Percentiles rank a stretch among this genome's conserved stretches.
These are phyloP conservation scores for Desmophyllum pertusum DNA, from an alignment of 92 coral and sea anemone genomes.

Conservation along the genomic window DNA sequence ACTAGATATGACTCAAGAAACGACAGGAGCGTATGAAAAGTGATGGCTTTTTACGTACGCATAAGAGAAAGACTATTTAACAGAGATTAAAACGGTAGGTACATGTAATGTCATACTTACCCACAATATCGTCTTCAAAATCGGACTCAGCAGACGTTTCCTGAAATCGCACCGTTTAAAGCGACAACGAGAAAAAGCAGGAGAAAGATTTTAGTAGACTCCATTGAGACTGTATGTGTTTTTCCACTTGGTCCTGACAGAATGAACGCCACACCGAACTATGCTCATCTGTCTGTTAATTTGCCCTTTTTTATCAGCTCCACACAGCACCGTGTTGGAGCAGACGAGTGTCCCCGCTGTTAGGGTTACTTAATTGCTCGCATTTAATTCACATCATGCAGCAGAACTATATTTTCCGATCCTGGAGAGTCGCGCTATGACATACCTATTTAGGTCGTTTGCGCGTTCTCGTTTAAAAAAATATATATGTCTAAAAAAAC, in stretches of 20 bases:
- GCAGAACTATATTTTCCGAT: no score
- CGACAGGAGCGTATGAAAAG: background rate
- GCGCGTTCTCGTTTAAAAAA: no score
- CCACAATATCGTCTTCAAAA: background rate
- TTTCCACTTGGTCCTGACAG: background rate
- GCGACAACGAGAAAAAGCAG: background rate
- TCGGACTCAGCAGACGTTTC: background rate
- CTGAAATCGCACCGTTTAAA: background rate
- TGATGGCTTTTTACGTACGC: background rate
- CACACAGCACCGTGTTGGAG: background rate
- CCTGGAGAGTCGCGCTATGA: no score
- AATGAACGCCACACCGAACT: background rate
- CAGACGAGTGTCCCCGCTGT: background rate
- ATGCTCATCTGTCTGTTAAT: background rate
- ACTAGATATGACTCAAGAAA: background rate
- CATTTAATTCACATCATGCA: background rate
- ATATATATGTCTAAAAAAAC: background rate
- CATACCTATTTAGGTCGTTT: no score
- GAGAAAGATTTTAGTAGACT: background rate
- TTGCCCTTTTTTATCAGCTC: slow-evolving; percentile 7
- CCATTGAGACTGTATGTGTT: background rate
- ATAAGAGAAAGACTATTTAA: background rate
- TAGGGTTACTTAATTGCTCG: background rate
- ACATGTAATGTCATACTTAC: background rate
- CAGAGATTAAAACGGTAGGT: no score